Evolutionary conservation across 2,113 vertebrate species (phyloP).

Genomic region (Carassius gibelio): DNA sequence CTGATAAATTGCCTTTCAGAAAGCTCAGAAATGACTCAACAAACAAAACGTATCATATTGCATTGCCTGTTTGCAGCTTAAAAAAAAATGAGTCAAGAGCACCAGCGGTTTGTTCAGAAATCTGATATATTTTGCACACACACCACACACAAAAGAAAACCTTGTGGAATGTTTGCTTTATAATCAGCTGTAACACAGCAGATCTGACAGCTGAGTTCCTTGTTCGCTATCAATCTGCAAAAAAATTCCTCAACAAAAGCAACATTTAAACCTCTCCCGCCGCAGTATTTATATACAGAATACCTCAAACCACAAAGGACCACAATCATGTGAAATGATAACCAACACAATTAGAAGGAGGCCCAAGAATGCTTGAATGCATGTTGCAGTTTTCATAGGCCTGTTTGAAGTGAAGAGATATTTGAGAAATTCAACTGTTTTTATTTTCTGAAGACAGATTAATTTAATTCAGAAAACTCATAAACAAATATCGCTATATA

Average conservation of each 20-base stretch:
- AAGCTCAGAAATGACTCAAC: background rate
- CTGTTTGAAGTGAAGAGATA: background rate
- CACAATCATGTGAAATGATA: background rate
- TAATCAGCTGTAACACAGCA: background rate
- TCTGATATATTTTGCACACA: background rate
- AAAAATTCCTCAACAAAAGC: background rate
- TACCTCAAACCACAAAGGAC: background rate
- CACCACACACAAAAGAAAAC: background rate
- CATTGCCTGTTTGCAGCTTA: background rate
- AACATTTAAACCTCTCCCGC: background rate
- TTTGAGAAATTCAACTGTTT: background rate
- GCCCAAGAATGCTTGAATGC: background rate
- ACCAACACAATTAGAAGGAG: background rate
- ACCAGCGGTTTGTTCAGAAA: background rate
- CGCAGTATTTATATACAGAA: background rate
- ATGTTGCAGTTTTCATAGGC: background rate
- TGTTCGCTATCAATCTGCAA: background rate
- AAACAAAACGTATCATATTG: background rate
- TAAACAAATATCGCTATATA: background rate
- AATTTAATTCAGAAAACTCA: background rate
- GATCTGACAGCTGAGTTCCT: background rate
- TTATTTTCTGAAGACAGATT: background rate
- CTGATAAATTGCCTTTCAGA: background rate
- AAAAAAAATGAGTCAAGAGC: background rate
- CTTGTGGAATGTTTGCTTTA: conserved; percentile 10